phyloP scores from a whole-genome alignment of 2,797 vertebrate genomes.

The Erethizon dorsatum region DNA sequence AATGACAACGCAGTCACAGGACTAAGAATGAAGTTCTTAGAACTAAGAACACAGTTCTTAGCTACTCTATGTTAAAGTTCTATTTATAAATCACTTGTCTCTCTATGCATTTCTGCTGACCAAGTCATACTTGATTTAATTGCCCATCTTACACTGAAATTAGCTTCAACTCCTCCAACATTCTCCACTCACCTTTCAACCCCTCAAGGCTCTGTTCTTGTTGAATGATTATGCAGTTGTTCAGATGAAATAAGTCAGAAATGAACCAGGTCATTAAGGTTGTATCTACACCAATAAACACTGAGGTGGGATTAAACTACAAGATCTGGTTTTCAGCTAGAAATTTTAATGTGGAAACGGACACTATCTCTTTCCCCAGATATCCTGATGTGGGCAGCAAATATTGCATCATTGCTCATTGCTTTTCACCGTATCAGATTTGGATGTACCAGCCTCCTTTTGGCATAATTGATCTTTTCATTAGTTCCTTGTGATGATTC shows the following conservation, averaged over 20 bases:
- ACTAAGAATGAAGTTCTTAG: too few relatives aligned
- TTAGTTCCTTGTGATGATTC: neutral
- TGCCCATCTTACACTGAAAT: conserved; percentile 68
- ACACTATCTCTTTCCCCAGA: neutral
- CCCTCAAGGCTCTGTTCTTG: neutral
- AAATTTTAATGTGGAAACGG: conserved; percentile 61
- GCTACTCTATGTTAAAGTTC: conserved; percentile 51
- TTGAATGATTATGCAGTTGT: conserved; percentile 51
- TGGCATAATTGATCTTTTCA: neutral
- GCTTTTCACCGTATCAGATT: neutral
- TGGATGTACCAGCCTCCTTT: neutral
- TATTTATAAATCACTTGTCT: conserved; percentile 68
- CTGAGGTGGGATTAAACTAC: conserved; percentile 28
- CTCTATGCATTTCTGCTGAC: conserved; percentile 59
- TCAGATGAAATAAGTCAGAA: conserved; percentile 69
- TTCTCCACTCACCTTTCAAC: conserved; percentile 67
- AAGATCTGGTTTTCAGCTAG: neutral
- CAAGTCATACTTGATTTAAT: conserved; percentile 78
- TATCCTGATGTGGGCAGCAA: neutral
- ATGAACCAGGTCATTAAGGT: conserved; percentile 43
- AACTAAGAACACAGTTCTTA: neutral
- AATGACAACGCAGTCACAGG: conserved; percentile 35
- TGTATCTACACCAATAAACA: conserved; percentile 67
- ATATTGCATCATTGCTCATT: neutral
- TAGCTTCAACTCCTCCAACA: conserved; percentile 18